phyloP scores from a whole-genome alignment of 2,888 invertebrate species.

The Xestia ashworthii region DNA sequence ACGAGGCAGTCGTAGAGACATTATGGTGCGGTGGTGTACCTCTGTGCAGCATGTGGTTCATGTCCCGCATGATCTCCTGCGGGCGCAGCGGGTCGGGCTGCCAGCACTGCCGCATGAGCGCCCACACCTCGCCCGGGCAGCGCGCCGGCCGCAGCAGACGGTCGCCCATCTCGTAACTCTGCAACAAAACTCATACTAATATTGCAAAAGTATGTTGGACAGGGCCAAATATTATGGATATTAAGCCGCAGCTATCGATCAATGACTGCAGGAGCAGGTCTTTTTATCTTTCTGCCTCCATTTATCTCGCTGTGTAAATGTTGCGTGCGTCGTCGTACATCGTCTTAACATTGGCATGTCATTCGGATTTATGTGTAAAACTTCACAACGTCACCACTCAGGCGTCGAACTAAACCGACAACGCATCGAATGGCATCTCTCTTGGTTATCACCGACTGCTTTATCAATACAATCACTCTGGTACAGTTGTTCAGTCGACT shows the following conservation, averaged over 20 bases:
- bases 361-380: neutral
- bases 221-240: neutral
- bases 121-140: constrained; percentile 95
- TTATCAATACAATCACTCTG: neutral
- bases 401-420: neutral
- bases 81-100: constrained; percentile 94
- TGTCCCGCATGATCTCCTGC: constrained; percentile 96
- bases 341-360: neutral
- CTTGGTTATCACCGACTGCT: neutral
- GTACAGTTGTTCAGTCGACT: constrained; percentile 39
- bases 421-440: too few relatives aligned
- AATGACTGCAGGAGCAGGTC: neutral
- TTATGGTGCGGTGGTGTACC: constrained; percentile 78
- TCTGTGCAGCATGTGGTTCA: constrained; percentile 94
- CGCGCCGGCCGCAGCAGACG: constrained; percentile 92
- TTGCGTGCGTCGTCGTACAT: neutral
- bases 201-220: neutral
- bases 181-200: neutral
- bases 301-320: neutral
- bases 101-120: constrained; percentile 96
- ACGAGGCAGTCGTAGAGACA: neutral
- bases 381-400: neutral
- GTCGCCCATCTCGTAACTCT: constrained; percentile 93
- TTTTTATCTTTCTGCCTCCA: neutral
- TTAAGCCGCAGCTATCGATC: neutral